These are phyloP conservation scores for Pollimyrus isidori DNA, from an alignment of 2,113 vertebrate genomes.

Conservation along the genomic window DNA sequence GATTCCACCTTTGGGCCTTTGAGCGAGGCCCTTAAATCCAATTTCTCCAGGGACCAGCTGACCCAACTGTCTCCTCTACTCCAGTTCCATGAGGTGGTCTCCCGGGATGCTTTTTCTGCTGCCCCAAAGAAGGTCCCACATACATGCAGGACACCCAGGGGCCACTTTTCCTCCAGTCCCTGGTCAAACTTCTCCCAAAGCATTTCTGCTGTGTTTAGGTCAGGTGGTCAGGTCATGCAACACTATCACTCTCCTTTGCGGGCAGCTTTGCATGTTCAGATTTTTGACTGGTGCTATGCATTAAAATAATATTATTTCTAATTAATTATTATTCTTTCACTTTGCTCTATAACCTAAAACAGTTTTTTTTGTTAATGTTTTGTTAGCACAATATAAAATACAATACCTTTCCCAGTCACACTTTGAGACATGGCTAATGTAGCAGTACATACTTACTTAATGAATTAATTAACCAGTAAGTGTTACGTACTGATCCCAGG, in stretches of 20 bases:
- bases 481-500: no score
- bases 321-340: neutral
- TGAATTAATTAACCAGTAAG: no score
- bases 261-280: no score
- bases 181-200: neutral
- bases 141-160: neutral
- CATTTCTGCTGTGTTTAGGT: neutral
- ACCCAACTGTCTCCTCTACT: neutral
- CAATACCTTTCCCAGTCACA: neutral
- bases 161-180: neutral
- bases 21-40: neutral
- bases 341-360: neutral
- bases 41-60: neutral
- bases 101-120: neutral
- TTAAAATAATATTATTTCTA: neutral
- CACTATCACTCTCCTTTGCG: neutral
- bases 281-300: neutral
- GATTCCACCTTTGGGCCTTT: neutral
- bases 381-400: neutral
- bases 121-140: neutral
- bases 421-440: no score
- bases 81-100: neutral
- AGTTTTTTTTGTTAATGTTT: neutral
- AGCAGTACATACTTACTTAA: no score
- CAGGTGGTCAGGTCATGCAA: neutral